Evolutionary conservation across 2,888 invertebrate species (phyloP).

Genomic region (Branchellion lobata): DNA sequence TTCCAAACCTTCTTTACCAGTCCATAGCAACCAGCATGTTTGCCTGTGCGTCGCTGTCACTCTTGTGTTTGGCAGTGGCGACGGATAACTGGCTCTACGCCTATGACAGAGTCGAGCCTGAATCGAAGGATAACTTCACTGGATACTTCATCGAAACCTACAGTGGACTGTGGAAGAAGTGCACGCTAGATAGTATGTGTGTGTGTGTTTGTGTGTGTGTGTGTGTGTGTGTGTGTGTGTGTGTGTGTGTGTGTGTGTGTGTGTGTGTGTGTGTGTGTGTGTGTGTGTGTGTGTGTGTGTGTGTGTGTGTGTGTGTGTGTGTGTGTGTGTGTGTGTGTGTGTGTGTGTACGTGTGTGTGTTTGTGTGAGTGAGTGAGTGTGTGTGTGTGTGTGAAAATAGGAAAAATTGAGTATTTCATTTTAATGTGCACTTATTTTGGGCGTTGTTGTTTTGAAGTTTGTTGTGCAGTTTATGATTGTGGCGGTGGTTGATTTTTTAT

Average conservation of each 20-base stretch:
- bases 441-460: no score
- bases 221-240: no score
- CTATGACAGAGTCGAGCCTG: slow-evolving; percentile 45
- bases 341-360: no score
- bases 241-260: neutral
- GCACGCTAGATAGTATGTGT: slow-evolving; percentile 56
- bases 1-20: no score
- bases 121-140: slow-evolving; percentile 53
- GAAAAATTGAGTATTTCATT: no score
- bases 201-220: neutral
- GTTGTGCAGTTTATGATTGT: no score
- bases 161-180: slow-evolving; percentile 59
- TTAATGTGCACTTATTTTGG: no score
- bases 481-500: no score
- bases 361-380: no score
- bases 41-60: slow-evolving; percentile 61
- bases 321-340: no score
- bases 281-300: neutral
- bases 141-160: slow-evolving; percentile 54
- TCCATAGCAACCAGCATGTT: slow-evolving; percentile 61
- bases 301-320: no score
- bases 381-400: no score
- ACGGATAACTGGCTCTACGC: slow-evolving; percentile 61
- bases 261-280: neutral
- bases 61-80: slow-evolving; percentile 61